Base-by-base conservation (phyloP, 30 jellyfish, hydroid and myxozoan genomes). In the Pelagia noctiluca region DNA sequence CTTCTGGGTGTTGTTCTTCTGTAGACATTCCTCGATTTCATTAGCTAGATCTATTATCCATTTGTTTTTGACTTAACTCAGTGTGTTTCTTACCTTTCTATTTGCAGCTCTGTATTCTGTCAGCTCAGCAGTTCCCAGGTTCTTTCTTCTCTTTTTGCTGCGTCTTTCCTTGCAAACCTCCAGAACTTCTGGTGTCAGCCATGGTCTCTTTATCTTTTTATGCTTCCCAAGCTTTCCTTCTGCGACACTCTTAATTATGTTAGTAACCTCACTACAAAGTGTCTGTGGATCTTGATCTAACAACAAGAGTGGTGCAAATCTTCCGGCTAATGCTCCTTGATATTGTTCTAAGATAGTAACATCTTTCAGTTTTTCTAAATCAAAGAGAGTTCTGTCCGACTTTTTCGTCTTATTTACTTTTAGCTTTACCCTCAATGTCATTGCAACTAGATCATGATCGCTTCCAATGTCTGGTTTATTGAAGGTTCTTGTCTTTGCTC, bases 151-250 rank as follows among this genome's bases (percentile, higher is more conserved):
- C 63, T 66, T 32, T 68, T 23, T 66, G 7, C 29, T 23, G 10
- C 79, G 26, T 23, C 65, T 66, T 13, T 33, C 63, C 8, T 66
- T 68, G 18, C 61, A 23, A 10, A 8, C 4, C 12, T 66, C 63
- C 8, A 66, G 63, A 68, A 66, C 63, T 23, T 66, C 79, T 10
- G 61, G 65, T 19, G 63, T 66, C 22, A 66, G 19, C 79, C 79
- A 66, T 26, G 61, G 65, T 33, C 22, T 66, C 79, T 66, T 66
- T 10, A 32, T 66, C 22, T 32, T 66, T 18, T 23, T 66, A 5
- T 10, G 12, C 29, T 33, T 66, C 23, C 63, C 63, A 4, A 60
- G 21, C 23, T 60, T 60, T n/a, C 21, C 72, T 26, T 60, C 72
- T 60, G 72, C 72, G 11, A 26, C 35, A 5, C 21, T 60, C 23